Percentiles rank a stretch among this genome's conserved stretches.
Conservation (phyloP, 2,113 vertebrate genomes). For the Podiceps cristatus region DNA sequence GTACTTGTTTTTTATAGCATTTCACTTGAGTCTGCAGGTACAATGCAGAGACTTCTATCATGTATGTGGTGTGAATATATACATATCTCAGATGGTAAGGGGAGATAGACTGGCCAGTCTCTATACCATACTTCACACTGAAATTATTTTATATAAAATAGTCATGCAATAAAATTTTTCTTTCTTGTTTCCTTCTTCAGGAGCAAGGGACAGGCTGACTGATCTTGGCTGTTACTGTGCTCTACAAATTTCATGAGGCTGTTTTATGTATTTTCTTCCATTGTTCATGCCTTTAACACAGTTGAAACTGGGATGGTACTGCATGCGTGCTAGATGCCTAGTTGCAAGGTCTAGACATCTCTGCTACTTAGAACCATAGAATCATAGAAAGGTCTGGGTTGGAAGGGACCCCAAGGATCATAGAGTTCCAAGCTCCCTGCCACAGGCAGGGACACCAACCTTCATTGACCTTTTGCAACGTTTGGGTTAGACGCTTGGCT, state of each 20-base stretch:
- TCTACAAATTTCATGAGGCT: slow-evolving; percentile 27
- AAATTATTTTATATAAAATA: neutral
- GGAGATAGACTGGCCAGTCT: neutral
- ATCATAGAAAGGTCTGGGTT: too few species aligned
- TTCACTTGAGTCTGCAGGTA: neutral
- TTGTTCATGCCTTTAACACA: slow-evolving; percentile 20
- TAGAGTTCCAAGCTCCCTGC: too few species aligned
- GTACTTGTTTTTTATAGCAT: neutral
- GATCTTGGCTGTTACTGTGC: neutral
- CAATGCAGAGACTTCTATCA: neutral
- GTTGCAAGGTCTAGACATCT: neutral
- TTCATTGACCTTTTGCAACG: slow-evolving; percentile 1
- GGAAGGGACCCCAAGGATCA: too few species aligned
- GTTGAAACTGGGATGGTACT: slow-evolving; percentile 39
- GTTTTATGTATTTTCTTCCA: neutral
- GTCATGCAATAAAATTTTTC: neutral
- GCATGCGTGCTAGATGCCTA: neutral
- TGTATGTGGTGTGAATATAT: neutral
- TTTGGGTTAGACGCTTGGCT: neutral
- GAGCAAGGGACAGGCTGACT: neutral
- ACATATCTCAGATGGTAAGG: neutral
- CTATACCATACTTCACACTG: neutral
- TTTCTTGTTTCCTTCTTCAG: neutral
- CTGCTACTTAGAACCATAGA: neutral
- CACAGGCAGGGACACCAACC: too few species aligned